A percentile compares a stretch with the other conserved stretches of the same genome.
Evolutionary conservation across 2,113 vertebrate genomes (phyloP).

Genomic region (Speoplatyrhinus poulsoni): DNA sequence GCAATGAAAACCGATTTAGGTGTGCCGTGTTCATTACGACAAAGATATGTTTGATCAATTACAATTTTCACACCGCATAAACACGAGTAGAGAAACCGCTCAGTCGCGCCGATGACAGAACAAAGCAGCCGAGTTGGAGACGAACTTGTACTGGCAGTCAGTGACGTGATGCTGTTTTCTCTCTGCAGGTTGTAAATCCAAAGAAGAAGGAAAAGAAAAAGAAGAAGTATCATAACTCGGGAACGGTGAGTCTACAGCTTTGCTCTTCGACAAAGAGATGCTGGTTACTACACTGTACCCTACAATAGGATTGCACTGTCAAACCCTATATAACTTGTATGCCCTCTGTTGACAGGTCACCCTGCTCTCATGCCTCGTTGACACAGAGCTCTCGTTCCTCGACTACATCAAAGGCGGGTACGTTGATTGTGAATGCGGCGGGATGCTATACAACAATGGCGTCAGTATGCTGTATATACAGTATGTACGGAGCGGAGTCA

Average conservation of each 20-base stretch:
- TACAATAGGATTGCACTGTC: too few species aligned
- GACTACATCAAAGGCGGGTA: constrained; percentile 99
- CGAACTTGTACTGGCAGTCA: too few species aligned
- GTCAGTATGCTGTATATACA: too few species aligned
- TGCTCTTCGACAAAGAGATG: background rate
- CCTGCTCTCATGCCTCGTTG: constrained; percentile 95
- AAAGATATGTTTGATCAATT: too few species aligned
- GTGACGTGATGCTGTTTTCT: constrained; percentile 9
- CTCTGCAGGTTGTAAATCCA: constrained; percentile 91
- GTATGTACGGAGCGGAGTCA: background rate
- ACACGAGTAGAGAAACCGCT: background rate
- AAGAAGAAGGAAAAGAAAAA: constrained; percentile 97
- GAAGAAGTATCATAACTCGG: constrained; percentile 97
- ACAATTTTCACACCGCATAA: too few species aligned
- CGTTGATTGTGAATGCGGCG: constrained; percentile 57
- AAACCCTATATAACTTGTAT: constrained; percentile 1
- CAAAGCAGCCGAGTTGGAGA: too few species aligned
- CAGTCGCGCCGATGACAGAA: background rate
- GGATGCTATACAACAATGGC: background rate
- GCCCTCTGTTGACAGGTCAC: constrained; percentile 82
- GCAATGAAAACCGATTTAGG: too few species aligned
- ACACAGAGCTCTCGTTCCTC: constrained; percentile 96
- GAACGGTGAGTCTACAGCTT: constrained; percentile 86
- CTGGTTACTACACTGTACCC: background rate
- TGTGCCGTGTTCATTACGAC: too few species aligned